Base-by-base conservation (phyloP, 2,113 vertebrate genomes). In the Pteropus alecto region DNA sequence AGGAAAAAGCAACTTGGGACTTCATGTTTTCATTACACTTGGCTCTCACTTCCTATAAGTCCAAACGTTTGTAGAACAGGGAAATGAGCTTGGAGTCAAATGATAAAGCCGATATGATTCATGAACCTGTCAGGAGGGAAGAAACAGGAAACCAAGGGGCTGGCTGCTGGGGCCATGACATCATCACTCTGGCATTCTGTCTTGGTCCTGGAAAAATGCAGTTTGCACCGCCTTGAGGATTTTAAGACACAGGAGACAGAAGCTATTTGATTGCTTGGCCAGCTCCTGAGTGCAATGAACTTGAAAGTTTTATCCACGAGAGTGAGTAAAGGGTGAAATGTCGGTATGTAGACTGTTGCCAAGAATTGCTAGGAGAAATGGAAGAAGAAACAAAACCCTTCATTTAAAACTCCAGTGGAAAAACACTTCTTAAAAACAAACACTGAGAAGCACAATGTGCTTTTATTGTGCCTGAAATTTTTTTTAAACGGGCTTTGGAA, bases 131-230 rank as follows among this genome's bases (percentile, higher is more conserved):
- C 43, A n/a, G 95, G 86, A 79, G 71, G 81, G 86, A 78, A 94
- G 96, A 71, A 95, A 56, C 97, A 96, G 97, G 97, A 97, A 96
- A 10, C 19, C 0, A 28, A 87, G 70, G 87, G 46, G 84, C 84
- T 2, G 41, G 74, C n/a, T 63, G 85, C 33, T 58, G 2, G 16
- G 67, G 56, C 56, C 43, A 61, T 98, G 98, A 98, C 87, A 90
- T 98, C 94, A 97, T 65, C 38, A 0, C 74, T n/a, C 24, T 26
- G 97, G 97, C 95, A 98, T 97, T 86, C 88, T 2, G n/a, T 58
- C 46, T 46, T 0, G 0, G 78, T 63, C 67, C 82, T 79, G 93
- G 90, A 96, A 93, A 95, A 94, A 95, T 35, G 93, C 87, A 70
- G 97, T 38, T 71, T n/a, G 61, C 41, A 8, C 43, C 1, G 51